phyloP scores from a whole-genome alignment of 2,113 vertebrate species.

The Xiphorhynchus elegans region DNA sequence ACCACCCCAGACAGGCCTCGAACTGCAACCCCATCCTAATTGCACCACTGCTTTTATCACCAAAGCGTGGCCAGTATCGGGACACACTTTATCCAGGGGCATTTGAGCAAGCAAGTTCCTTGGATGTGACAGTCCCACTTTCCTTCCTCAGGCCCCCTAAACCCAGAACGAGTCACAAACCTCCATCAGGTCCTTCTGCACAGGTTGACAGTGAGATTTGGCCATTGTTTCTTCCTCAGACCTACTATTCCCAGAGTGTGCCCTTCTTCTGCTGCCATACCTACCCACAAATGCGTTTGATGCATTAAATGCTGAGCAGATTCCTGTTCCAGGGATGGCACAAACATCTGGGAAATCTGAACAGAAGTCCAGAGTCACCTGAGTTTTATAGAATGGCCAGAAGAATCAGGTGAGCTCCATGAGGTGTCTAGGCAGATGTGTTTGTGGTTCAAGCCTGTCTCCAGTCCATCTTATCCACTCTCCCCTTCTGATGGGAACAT shows the following conservation, averaged over 20 bases:
- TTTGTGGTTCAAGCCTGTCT: background rate
- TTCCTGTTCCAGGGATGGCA: background rate
- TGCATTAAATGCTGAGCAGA: background rate
- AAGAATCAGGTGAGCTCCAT: background rate
- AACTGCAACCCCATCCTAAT: background rate
- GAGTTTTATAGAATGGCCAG: background rate
- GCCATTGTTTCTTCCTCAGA: background rate
- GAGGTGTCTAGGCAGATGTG: background rate
- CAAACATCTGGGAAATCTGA: background rate
- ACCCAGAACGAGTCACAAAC: background rate
- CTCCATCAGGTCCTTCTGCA: background rate
- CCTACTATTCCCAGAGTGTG: background rate
- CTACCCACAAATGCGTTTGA: background rate
- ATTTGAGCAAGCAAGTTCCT: background rate
- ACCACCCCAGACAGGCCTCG: background rate
- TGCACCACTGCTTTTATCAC: background rate
- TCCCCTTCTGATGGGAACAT: background rate
- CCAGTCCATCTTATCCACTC: background rate
- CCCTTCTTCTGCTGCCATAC: background rate
- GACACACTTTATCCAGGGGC: background rate
- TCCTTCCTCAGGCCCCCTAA: background rate
- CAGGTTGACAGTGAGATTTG: background rate
- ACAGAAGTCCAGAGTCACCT: background rate
- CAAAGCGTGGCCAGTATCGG: background rate
- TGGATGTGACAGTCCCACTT: background rate